Evolutionary conservation across 2,888 invertebrate species (phyloP).

Genomic region (Petrolisthes manimaculis): DNA sequence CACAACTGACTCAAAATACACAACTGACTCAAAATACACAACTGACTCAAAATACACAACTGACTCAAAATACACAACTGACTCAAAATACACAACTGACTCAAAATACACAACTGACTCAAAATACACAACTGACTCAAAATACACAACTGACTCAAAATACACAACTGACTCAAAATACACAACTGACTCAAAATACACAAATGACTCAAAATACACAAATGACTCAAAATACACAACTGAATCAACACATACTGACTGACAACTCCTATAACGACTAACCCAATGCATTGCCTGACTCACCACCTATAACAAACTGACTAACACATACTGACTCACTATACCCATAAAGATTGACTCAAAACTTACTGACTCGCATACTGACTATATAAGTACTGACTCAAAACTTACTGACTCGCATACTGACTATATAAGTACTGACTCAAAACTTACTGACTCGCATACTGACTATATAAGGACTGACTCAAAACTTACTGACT

Average conservation of each 20-base stretch:
- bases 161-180: too few species aligned
- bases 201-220: not conserved
- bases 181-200: not conserved
- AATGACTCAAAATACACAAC: not conserved
- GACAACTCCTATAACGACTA: not conserved
- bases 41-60: not conserved
- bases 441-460: not conserved
- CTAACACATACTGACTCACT: not conserved
- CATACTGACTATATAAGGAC: not conserved
- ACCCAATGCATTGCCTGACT: not conserved
- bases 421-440: not conserved
- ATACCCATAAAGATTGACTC: not conserved
- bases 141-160: too few species aligned
- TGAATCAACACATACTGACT: not conserved
- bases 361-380: slow-evolving; percentile 2
- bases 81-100: not conserved
- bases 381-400: not conserved
- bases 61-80: not conserved
- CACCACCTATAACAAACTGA: not conserved
- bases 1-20: not conserved
- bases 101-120: not conserved
- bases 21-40: too few species aligned
- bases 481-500: not conserved
- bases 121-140: not conserved
- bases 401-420: not conserved